phyloP scores from a whole-genome alignment of 2,888 invertebrate species.

The Bembecia ichneumoniformis region DNA sequence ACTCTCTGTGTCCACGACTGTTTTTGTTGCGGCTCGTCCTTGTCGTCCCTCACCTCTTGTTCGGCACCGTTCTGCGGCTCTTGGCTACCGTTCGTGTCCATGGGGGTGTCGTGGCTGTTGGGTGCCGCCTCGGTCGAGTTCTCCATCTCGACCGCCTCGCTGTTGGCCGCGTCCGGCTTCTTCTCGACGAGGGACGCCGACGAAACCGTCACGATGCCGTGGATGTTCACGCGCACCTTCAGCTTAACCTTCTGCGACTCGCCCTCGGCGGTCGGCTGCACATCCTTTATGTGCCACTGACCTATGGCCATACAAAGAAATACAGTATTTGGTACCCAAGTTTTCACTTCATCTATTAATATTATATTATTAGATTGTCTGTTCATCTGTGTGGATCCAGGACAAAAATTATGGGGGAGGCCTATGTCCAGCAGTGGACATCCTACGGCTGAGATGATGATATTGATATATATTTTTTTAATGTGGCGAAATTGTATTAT shows the following conservation, averaged over 20 bases:
- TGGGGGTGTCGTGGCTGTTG: conserved; percentile 50
- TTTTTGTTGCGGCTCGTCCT: conserved; percentile 61
- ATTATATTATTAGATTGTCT: too few relatives aligned
- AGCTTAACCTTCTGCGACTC: conserved; percentile 96
- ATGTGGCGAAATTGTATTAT: too few relatives aligned
- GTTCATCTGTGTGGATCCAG: too few relatives aligned
- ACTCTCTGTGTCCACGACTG: conserved; percentile 80
- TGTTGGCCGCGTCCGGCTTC: conserved; percentile 65
- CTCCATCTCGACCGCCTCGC: conserved; percentile 57
- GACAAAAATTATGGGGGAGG: too few relatives aligned
- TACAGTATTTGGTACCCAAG: too few relatives aligned
- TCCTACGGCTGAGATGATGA: too few relatives aligned
- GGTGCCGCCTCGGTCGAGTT: conserved; percentile 56
- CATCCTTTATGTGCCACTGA: conserved; percentile 83
- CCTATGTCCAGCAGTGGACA: too few relatives aligned
- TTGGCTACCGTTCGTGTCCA: conserved; percentile 63
- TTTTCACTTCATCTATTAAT: too few relatives aligned
- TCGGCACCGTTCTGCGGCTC: conserved; percentile 59
- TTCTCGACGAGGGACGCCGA: conserved; percentile 89
- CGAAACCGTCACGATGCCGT: conserved; percentile 91
- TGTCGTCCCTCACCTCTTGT: conserved; percentile 64
- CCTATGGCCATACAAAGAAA: too few relatives aligned
- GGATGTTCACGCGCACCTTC: conserved; percentile 93
- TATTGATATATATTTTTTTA: too few relatives aligned
- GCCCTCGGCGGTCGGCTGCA: conserved; percentile 89